A percentile compares a stretch with the other conserved stretches of the same genome.
Evolutionary conservation across 2,113 vertebrate species (phyloP).

Genomic region (Hippocampus mohnikei): DNA sequence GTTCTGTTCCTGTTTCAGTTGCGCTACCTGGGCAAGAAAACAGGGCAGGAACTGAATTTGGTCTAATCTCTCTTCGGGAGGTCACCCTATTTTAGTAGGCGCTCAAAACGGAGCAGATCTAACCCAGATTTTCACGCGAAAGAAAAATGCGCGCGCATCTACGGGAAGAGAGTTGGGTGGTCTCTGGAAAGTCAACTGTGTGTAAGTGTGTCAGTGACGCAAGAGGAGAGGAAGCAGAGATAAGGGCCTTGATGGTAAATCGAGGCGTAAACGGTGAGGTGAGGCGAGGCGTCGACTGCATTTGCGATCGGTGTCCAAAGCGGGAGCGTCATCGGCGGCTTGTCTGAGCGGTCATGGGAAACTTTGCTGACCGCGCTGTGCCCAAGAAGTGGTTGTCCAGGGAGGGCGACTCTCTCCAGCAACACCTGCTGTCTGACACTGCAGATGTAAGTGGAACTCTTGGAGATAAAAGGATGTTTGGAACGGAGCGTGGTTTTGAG

Average conservation of each 20-base stretch:
- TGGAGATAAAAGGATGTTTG: not conserved
- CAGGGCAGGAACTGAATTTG: not conserved
- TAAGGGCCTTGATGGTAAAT: slow-evolving; percentile 34
- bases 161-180: slow-evolving; percentile 4
- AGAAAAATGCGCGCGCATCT: slow-evolving; percentile 19
- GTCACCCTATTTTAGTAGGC: slow-evolving; percentile 69
- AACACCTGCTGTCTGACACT: slow-evolving; percentile 67
- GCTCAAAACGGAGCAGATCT: slow-evolving; percentile 60
- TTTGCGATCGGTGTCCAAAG: not conserved
- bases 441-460: slow-evolving; percentile 64
- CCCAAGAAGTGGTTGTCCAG: slow-evolving; percentile 57
- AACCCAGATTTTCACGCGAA: slow-evolving; percentile 66
- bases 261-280: not conserved
- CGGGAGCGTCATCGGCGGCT: not conserved
- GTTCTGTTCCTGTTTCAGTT: not conserved
- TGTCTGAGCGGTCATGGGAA: slow-evolving; percentile 60
- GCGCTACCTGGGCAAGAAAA: slow-evolving; percentile 1
- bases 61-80: slow-evolving; percentile 42
- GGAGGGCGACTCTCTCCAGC: slow-evolving; percentile 60
- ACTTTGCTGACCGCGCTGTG: slow-evolving; percentile 64
- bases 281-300: not conserved
- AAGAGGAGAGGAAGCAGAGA: slow-evolving; percentile 38
- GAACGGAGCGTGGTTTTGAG: not conserved
- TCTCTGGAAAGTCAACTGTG: slow-evolving; percentile 44
- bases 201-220: slow-evolving; percentile 61